Evolutionary conservation across 1,140 invertebrate genomes (phyloP).

Genomic region (Drosophila arizonae): DNA sequence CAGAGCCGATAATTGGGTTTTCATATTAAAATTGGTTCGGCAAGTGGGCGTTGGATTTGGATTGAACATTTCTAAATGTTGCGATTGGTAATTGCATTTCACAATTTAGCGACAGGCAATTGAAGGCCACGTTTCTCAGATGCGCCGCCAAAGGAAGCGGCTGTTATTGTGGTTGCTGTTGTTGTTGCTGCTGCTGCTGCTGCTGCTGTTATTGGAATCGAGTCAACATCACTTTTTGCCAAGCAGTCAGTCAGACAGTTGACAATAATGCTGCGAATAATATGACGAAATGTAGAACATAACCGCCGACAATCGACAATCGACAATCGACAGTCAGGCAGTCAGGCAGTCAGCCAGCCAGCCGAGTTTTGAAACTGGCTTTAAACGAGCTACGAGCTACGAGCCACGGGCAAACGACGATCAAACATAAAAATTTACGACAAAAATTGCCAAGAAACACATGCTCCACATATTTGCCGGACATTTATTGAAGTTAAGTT

Average conservation of each 20-base stretch:
- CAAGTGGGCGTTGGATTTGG: constrained; percentile 35
- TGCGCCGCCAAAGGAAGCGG: constrained; percentile 49
- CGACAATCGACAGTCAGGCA: constrained; percentile 3
- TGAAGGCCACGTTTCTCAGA: constrained; percentile 40
- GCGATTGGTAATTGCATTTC: constrained; percentile 73
- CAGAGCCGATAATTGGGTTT: constrained; percentile 76
- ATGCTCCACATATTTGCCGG: constrained; percentile 83
- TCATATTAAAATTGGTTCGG: constrained; percentile 61
- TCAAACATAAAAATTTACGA: constrained; percentile 82
- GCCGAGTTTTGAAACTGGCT: constrained; percentile 2
- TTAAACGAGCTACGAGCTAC: constrained; percentile 29
- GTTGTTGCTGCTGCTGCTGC: constrained; percentile 4
- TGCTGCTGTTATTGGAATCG: constrained; percentile 7
- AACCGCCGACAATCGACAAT: constrained; percentile 64
- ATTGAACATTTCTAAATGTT: constrained; percentile 29
- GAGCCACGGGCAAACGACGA: constrained; percentile 26
- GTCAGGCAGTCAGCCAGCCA: background rate
- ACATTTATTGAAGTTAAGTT: constrained; percentile 83
- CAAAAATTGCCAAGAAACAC: constrained; percentile 82
- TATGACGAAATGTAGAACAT: constrained; percentile 82
- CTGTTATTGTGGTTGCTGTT: background rate
- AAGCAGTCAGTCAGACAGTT: constrained; percentile 44
- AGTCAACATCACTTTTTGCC: constrained; percentile 60
- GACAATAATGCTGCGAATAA: constrained; percentile 82
- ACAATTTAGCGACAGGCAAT: constrained; percentile 67